A percentile compares a stretch with the other conserved stretches of the same genome.
Conservation (phyloP, 1,140 invertebrate species). For the Atta texana region DNA sequence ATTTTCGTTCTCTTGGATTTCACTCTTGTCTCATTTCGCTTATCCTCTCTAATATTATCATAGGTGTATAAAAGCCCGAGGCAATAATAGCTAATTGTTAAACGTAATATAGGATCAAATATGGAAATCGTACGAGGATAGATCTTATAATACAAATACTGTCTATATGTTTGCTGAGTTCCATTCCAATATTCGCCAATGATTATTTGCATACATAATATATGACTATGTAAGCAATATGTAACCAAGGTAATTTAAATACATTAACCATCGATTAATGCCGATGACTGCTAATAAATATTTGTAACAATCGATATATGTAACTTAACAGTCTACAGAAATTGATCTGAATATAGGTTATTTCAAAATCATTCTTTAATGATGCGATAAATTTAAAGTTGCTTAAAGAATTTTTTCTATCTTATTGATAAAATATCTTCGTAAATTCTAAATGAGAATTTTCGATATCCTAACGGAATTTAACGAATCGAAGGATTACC, state of each 20-base stretch:
- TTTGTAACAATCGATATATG: conserved; percentile 14
- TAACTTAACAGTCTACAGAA: not conserved
- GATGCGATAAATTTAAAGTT: not conserved
- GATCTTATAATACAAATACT: not conserved
- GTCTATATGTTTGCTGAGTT: not conserved
- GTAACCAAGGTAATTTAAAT: conserved; percentile 42
- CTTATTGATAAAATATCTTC: not conserved
- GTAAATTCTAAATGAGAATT: not conserved
- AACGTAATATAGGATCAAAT: conserved; percentile 3
- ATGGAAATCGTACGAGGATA: not conserved
- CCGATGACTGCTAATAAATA: not conserved
- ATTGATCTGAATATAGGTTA: not conserved
- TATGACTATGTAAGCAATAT: not conserved
- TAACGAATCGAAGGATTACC: not conserved
- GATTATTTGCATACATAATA: conserved; percentile 16
- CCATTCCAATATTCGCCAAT: not conserved
- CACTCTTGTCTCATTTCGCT: conserved; percentile 16
- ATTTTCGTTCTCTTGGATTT: conserved; percentile 23
- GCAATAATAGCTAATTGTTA: conserved; percentile 28
- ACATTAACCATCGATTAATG: conserved; percentile 18
- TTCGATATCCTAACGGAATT: not conserved
- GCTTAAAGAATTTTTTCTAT: no score
- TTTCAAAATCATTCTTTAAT: not conserved
- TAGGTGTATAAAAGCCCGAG: not conserved
- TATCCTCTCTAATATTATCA: not conserved